Conservation (phyloP, 1,140 invertebrate genomes). For the Habropoda laboriosa region DNA sequence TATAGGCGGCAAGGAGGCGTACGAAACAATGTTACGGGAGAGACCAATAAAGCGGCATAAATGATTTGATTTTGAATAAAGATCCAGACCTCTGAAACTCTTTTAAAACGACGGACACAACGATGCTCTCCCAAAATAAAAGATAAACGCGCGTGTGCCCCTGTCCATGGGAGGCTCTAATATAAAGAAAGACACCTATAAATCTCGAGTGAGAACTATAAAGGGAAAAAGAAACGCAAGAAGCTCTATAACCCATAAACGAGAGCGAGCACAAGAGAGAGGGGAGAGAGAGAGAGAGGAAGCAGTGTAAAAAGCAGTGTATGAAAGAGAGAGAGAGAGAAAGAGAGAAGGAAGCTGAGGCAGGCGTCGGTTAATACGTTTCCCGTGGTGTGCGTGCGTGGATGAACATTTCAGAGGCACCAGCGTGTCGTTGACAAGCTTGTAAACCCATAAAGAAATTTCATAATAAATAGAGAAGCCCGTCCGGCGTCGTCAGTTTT, state of each 20-base stretch:
- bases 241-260: not conserved
- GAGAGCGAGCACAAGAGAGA: not conserved
- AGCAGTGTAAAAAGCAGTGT: not conserved
- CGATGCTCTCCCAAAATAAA: too few relatives aligned
- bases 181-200: not conserved
- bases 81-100: too few relatives aligned
- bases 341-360: slow-evolving; percentile 30
- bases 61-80: too few relatives aligned
- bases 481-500: slow-evolving; percentile 63
- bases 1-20: too few relatives aligned
- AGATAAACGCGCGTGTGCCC: too few relatives aligned
- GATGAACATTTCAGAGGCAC: slow-evolving; percentile 42
- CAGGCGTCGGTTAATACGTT: slow-evolving; percentile 41
- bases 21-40: too few relatives aligned
- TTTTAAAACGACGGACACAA: too few relatives aligned
- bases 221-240: not conserved
- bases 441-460: slow-evolving; percentile 81
- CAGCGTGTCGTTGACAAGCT: slow-evolving; percentile 72
- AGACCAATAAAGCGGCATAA: too few relatives aligned
- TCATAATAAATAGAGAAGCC: slow-evolving; percentile 78
- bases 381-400: slow-evolving; percentile 13
- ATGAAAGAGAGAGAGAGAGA: slow-evolving; percentile 2
- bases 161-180: too few relatives aligned
- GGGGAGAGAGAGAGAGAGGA: not conserved
- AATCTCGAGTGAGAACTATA: not conserved